These are phyloP conservation scores for Murina feae DNA, from an alignment of 2,113 vertebrate species.

Conservation along the genomic window DNA sequence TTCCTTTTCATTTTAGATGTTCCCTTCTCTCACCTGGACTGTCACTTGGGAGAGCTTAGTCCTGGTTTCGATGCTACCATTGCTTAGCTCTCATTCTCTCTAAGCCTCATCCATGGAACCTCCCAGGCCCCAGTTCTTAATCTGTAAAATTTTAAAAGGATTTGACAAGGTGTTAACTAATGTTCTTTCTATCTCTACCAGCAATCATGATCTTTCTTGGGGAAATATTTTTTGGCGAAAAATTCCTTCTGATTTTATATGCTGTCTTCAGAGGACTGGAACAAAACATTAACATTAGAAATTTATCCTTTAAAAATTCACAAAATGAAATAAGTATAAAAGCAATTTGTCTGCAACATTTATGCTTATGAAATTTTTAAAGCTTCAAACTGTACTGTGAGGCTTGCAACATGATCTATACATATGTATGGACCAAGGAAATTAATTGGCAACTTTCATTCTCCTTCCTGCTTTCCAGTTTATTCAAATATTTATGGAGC, in stretches of 20 bases:
- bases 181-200: constrained; percentile 12
- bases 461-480: not conserved
- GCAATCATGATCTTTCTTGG: not conserved
- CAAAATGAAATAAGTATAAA: not conserved
- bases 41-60: not conserved
- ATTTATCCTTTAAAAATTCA: constrained; percentile 7
- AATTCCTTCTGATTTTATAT: constrained; percentile 38
- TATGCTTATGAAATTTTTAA: not conserved
- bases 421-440: not conserved
- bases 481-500: not conserved
- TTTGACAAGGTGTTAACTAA: not conserved
- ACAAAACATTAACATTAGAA: constrained; percentile 6
- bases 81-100: not conserved
- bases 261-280: constrained; percentile 7
- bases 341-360: not conserved
- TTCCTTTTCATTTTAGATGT: not conserved
- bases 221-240: constrained; percentile 3
- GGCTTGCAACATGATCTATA: not conserved
- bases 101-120: not conserved
- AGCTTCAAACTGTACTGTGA: not conserved
- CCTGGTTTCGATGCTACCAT: not conserved
- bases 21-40: not conserved
- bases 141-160: constrained; percentile 22
- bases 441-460: not conserved
- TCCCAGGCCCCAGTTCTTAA: constrained; percentile 27